Evolutionary conservation across 2,113 vertebrate species (phyloP).

Genomic region (Aegotheles bennettii): DNA sequence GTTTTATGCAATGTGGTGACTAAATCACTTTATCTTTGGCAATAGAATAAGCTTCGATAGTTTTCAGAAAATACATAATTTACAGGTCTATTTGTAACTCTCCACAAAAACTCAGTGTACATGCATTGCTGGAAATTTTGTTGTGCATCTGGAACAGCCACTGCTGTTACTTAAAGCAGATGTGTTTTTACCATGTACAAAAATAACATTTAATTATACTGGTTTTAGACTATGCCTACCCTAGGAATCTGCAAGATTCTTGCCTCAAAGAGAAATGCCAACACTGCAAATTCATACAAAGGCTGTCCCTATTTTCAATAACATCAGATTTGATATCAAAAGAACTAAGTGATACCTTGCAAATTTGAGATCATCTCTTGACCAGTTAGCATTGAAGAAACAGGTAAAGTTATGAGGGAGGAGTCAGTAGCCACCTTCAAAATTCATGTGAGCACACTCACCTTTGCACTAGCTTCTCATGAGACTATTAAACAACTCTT

Average conservation of each 20-base stretch:
- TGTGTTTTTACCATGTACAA: neutral
- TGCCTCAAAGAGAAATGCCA: neutral
- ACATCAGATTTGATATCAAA: neutral
- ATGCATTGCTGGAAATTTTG: neutral
- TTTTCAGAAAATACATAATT: neutral
- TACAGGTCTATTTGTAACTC: neutral
- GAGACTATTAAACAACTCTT: neutral
- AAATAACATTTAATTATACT: neutral
- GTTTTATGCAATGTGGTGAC: neutral
- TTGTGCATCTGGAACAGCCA: neutral
- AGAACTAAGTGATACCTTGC: neutral
- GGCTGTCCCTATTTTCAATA: neutral
- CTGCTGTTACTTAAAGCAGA: neutral
- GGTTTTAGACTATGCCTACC: neutral
- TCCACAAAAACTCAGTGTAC: neutral
- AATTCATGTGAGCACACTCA: neutral
- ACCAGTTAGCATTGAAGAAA: neutral
- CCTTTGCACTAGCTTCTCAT: neutral
- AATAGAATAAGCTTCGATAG: neutral
- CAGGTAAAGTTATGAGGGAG: neutral
- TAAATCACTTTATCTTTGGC: neutral
- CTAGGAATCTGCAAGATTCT: neutral
- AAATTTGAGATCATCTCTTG: neutral
- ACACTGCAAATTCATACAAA: neutral
- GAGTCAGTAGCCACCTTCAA: neutral